Percentiles rank a stretch among this genome's conserved stretches.
phyloP scores from a whole-genome alignment of 2,888 invertebrate species.

The Morpho achilles region DNA sequence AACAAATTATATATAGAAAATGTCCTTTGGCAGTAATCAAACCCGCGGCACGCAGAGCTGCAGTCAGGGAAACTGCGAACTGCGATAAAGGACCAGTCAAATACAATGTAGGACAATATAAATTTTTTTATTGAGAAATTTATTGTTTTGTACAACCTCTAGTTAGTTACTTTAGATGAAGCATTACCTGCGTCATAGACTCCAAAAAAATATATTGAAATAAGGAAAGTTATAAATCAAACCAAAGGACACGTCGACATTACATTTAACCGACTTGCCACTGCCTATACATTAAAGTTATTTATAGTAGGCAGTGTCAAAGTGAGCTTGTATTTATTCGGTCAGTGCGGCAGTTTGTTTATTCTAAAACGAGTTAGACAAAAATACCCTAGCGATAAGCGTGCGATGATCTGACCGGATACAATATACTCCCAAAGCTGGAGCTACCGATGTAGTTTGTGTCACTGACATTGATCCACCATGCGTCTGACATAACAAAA shows the following conservation, averaged over 20 bases:
- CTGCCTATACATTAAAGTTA: conserved; percentile 75
- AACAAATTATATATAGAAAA: too few species aligned
- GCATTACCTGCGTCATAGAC: conserved; percentile 19
- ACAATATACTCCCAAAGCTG: conserved; percentile 53
- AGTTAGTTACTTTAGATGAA: background rate
- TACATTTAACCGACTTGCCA: conserved; percentile 68
- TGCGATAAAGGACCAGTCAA: too few species aligned
- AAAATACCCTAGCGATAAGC: conserved; percentile 69
- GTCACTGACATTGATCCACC: conserved; percentile 54
- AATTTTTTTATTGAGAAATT: too few species aligned
- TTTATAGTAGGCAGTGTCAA: conserved; percentile 75
- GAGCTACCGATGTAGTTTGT: conserved; percentile 52
- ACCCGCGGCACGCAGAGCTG: too few species aligned
- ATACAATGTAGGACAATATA: too few species aligned
- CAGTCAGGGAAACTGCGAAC: too few species aligned
- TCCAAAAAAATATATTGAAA: conserved; percentile 68
- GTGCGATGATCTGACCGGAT: conserved; percentile 49
- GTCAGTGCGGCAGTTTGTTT: conserved; percentile 67
- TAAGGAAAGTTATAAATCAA: conserved; percentile 67
- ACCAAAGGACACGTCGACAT: conserved; percentile 66
- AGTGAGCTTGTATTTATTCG: conserved; percentile 71
- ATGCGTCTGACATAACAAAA: conserved; percentile 54
- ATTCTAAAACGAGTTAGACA: conserved; percentile 67
- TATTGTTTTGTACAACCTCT: too few species aligned
- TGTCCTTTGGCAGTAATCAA: too few species aligned